Percentiles rank a stretch among this genome's conserved stretches.
Evolutionary conservation across 2,113 vertebrate genomes (phyloP).

Genomic region (Gorsachius goisagi): DNA sequence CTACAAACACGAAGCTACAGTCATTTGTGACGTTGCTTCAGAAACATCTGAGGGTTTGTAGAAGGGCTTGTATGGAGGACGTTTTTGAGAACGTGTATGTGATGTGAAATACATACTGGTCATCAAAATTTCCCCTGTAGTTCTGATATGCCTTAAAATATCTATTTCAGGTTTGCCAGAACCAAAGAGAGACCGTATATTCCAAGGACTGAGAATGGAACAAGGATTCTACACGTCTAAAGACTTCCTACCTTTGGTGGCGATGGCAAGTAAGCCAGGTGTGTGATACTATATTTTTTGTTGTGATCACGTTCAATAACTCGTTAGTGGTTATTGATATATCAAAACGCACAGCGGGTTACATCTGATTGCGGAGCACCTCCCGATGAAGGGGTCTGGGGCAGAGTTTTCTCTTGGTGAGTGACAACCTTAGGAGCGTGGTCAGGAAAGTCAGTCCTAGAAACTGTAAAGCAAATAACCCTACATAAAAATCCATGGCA

Average conservation of each 20-base stretch:
- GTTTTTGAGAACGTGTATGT: neutral
- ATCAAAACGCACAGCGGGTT: neutral
- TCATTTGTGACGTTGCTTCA: neutral
- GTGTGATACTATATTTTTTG: neutral
- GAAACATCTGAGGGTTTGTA: neutral
- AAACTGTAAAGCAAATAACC: neutral
- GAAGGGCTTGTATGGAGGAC: neutral
- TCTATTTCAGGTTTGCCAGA: conserved; percentile 85
- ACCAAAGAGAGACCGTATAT: conserved; percentile 84
- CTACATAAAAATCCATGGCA: neutral
- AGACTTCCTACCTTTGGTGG: conserved; percentile 89
- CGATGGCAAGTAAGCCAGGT: conserved; percentile 90
- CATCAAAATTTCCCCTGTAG: neutral
- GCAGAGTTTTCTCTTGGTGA: neutral
- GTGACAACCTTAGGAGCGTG: neutral
- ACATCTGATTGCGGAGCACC: neutral
- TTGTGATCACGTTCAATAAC: neutral
- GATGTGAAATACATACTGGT: neutral
- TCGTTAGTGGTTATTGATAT: neutral
- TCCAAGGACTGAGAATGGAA: conserved; percentile 79
- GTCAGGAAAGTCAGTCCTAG: neutral
- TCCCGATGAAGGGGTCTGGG: neutral
- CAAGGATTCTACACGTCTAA: conserved; percentile 93
- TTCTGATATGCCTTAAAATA: neutral
- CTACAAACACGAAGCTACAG: neutral